Percentiles rank a stretch among this genome's conserved stretches.
phyloP scores from a whole-genome alignment of 2,113 vertebrate species.

The Trachemys scripta region DNA sequence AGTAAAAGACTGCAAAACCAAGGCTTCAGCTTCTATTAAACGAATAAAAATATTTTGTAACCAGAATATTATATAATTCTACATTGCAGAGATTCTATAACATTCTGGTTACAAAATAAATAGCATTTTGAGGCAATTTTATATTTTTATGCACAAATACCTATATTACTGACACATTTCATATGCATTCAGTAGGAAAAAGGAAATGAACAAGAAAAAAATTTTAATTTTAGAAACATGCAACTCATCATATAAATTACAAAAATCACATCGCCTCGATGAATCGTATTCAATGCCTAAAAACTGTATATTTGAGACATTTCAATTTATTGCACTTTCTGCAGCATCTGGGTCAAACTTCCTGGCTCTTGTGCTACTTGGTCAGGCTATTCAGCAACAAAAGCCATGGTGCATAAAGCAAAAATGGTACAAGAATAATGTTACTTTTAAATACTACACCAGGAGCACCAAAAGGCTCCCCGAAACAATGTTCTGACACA shows the following conservation, averaged over 20 bases:
- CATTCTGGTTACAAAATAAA: neutral
- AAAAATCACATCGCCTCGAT: neutral
- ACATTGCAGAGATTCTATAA: neutral
- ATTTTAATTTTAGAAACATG: neutral
- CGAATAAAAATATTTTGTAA: neutral
- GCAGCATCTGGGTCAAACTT: neutral
- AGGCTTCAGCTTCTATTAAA: neutral
- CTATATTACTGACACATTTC: neutral
- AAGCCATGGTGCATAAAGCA: neutral
- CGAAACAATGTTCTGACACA: neutral
- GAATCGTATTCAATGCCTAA: neutral
- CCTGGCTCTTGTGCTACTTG: neutral
- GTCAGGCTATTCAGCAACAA: neutral
- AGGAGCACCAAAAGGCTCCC: neutral
- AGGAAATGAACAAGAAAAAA: neutral
- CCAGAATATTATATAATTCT: neutral
- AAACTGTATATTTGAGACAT: neutral
- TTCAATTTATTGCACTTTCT: neutral
- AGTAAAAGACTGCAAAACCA: neutral
- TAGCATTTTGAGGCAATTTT: neutral
- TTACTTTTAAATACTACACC: neutral
- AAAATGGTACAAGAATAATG: neutral
- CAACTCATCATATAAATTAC: neutral
- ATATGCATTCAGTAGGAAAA: neutral
- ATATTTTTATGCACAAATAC: neutral